Conservation (phyloP, 2,888 invertebrate species). For the Crocallis elinguaria region DNA sequence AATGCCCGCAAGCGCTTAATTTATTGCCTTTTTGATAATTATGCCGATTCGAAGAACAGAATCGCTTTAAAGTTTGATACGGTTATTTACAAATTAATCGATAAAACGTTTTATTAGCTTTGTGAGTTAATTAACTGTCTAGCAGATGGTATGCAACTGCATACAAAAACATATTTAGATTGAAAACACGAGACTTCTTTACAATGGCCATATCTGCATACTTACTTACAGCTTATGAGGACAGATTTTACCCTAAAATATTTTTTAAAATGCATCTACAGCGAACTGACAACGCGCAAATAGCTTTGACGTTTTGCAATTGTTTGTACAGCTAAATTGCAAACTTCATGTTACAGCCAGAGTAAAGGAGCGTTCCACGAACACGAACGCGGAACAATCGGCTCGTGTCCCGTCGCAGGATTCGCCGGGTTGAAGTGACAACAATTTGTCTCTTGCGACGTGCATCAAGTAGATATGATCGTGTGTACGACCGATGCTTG, state of each 20-base stretch:
- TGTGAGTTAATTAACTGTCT: not conserved
- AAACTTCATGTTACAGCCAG: not conserved
- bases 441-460: constrained; percentile 80
- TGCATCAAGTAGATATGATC: constrained; percentile 81
- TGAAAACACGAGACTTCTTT: too few species aligned
- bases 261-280: not conserved
- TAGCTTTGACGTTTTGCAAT: not conserved
- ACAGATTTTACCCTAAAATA: too few species aligned
- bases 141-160: too few species aligned
- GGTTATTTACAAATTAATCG: constrained; percentile 58
- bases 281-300: not conserved
- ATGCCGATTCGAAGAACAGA: constrained; percentile 73
- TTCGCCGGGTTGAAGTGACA: constrained; percentile 68
- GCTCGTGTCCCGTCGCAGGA: constrained; percentile 66
- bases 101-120: constrained; percentile 35
- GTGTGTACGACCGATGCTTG: constrained; percentile 70
- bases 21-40: constrained; percentile 80
- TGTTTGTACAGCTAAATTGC: not conserved
- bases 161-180: too few species aligned
- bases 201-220: too few species aligned
- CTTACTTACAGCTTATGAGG: too few species aligned
- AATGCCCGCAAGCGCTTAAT: constrained; percentile 60
- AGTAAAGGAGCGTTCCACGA: constrained; percentile 43
- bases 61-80: constrained; percentile 64
- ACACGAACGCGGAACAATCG: constrained; percentile 58